phyloP scores from a whole-genome alignment of 2,797 vertebrate genomes.

The Gila robusta region DNA sequence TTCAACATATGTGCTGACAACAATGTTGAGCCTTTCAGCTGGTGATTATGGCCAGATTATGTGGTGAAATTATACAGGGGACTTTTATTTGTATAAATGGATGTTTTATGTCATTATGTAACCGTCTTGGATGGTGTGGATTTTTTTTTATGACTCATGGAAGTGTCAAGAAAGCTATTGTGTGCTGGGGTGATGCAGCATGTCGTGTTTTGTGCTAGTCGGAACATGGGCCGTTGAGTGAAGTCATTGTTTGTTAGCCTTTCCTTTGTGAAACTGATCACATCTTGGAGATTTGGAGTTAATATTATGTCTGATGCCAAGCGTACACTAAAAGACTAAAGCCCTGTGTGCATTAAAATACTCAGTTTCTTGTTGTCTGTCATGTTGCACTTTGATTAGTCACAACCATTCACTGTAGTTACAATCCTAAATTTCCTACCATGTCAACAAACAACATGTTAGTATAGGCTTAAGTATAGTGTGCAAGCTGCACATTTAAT shows the following conservation, averaged over 20 bases:
- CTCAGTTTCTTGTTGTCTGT: not conserved
- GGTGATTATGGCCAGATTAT: conserved; percentile 40
- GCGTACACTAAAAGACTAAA: not conserved
- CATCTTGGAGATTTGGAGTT: not conserved
- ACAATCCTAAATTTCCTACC: not conserved
- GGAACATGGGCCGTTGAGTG: not conserved
- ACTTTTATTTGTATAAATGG: conserved; percentile 32
- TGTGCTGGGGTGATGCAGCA: conserved; percentile 1
- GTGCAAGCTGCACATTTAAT: not conserved
- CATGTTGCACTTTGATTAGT: not conserved
- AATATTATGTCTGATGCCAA: not conserved
- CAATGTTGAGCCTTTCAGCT: conserved; percentile 49
- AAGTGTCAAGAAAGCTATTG: conserved; percentile 33
- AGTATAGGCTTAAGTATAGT: not conserved
- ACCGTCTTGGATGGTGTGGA: not conserved
- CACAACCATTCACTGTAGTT: not conserved
- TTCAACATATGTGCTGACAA: conserved; percentile 16
- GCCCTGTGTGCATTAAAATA: not conserved
- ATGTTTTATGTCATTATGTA: conserved; percentile 38
- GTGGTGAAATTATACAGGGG: conserved; percentile 28
- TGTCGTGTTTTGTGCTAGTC: conserved; percentile 1
- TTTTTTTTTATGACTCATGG: conserved; percentile 15
- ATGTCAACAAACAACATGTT: not conserved
- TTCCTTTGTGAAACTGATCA: not conserved
- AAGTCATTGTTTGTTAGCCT: not conserved